These are phyloP conservation scores for Myotis davidii DNA, from an alignment of 2,113 vertebrate genomes.

Conservation along the genomic window DNA sequence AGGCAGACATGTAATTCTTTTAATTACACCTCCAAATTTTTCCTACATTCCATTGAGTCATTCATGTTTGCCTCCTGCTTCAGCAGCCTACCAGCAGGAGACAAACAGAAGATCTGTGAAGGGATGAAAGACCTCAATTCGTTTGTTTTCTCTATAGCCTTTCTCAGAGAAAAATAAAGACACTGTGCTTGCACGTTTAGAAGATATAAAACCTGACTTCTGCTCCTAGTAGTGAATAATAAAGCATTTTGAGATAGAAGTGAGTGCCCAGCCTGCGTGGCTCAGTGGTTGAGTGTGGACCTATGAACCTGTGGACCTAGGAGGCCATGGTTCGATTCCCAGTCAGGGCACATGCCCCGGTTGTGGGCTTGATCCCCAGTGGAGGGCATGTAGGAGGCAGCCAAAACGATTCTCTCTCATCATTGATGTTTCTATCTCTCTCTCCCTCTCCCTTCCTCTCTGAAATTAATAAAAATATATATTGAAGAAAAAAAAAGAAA, in stretches of 20 bases:
- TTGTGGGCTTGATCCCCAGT: no score
- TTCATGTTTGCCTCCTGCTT: not conserved
- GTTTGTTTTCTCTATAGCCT: constrained; percentile 1
- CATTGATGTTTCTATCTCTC: no score
- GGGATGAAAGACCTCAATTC: not conserved
- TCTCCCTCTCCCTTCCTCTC: no score
- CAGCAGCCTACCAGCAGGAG: not conserved
- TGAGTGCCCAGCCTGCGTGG: no score
- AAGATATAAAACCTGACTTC: constrained; percentile 40
- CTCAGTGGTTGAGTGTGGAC: no score
- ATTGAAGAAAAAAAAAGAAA: no score
- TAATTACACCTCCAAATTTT: constrained; percentile 27
- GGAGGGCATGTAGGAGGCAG: no score
- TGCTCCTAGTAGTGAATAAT: not conserved
- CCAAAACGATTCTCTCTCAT: no score
- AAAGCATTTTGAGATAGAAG: constrained; percentile 19
- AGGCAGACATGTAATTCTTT: constrained; percentile 69
- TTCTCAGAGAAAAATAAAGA: not conserved
- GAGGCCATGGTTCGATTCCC: no score
- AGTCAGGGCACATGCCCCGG: no score
- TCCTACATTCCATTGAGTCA: constrained; percentile 13
- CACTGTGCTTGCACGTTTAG: not conserved
- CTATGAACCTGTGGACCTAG: no score
- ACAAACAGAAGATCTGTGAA: not conserved
- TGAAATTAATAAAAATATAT: no score